Evolutionary conservation across 2,797 vertebrate genomes (phyloP).

Genomic region (Erithacus rubecula): DNA sequence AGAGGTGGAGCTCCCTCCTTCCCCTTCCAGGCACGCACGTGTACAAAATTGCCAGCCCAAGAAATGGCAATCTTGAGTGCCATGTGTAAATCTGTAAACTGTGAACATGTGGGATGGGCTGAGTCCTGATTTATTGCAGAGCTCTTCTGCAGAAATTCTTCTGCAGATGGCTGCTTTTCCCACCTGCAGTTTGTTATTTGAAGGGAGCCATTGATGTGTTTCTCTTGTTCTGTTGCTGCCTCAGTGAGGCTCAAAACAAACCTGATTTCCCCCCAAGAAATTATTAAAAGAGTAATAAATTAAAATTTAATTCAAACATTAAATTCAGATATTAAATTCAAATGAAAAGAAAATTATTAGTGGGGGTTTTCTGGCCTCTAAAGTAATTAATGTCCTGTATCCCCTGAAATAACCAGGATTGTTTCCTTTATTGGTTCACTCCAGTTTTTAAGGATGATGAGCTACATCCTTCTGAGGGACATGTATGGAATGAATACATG

Average conservation of each 20-base stretch:
- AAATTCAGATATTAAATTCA: background rate
- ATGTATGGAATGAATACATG: background rate
- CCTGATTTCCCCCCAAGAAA: fast-evolving
- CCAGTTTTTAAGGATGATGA: background rate
- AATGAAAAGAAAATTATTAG: background rate
- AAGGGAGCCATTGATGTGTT: background rate
- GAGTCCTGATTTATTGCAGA: background rate
- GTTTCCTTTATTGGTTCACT: background rate
- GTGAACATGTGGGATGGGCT: background rate
- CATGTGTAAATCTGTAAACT: background rate
- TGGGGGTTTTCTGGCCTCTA: background rate
- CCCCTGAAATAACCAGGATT: background rate
- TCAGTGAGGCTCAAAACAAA: background rate
- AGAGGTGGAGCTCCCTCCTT: background rate
- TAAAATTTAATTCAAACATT: background rate
- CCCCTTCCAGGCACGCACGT: fast-evolving
- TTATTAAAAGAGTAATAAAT: background rate
- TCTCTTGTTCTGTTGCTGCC: background rate
- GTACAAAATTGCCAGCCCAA: background rate
- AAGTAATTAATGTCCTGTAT: background rate
- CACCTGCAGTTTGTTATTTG: background rate
- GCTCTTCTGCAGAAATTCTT: background rate
- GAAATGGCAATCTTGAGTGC: background rate
- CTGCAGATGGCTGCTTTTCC: background rate
- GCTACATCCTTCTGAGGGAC: background rate